Evolutionary conservation across 2,113 vertebrate genomes (phyloP).

Genomic region (Myrmecobius fasciatus): DNA sequence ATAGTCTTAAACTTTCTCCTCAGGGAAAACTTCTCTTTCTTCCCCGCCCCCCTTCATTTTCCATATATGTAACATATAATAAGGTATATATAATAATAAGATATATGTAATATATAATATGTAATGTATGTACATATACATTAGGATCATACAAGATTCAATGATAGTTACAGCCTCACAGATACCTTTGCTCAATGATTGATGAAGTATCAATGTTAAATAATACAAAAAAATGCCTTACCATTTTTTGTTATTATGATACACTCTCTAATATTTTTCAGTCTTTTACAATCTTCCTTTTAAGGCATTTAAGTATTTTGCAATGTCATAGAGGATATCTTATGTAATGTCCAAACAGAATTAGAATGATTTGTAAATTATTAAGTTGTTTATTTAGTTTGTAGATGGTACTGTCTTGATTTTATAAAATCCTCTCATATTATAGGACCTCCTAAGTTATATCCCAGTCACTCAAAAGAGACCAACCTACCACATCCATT

Average conservation of each 20-base stretch:
- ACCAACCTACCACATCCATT: not conserved
- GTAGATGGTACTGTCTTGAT: not conserved
- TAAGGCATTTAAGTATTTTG: not conserved
- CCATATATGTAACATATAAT: too few relatives aligned
- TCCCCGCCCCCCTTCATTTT: not conserved
- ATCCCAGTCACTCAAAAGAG: not conserved
- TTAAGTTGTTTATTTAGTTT: not conserved
- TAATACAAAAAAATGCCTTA: not conserved
- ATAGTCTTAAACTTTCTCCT: not conserved
- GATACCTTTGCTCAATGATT: not conserved
- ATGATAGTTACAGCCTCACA: not conserved
- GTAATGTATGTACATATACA: not conserved
- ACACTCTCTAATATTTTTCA: not conserved
- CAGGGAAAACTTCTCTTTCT: not conserved
- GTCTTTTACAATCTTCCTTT: not conserved
- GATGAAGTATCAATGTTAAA: not conserved
- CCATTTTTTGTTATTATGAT: not conserved
- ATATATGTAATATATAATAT: not conserved
- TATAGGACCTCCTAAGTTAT: not conserved
- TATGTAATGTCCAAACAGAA: not conserved
- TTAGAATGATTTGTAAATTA: not conserved
- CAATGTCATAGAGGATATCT: not conserved
- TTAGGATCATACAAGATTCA: not conserved
- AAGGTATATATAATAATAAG: not conserved
- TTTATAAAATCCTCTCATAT: not conserved